phyloP scores from a whole-genome alignment of 1,140 invertebrate genomes.

The Psilanteris sp. region DNA sequence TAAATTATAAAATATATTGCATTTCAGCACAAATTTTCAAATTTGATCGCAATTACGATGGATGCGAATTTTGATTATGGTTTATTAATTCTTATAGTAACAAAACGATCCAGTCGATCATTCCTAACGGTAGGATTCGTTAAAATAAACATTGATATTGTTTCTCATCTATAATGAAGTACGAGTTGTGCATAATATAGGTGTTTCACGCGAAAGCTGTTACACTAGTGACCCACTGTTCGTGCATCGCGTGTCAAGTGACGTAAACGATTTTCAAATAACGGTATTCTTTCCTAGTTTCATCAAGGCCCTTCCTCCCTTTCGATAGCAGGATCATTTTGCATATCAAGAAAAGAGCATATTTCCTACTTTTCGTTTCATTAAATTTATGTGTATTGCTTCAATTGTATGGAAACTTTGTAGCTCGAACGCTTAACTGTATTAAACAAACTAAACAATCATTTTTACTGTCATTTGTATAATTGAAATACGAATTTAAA shows the following conservation, averaged over 20 bases:
- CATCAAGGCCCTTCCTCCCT: slow-evolving; percentile 57
- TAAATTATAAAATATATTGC: too few species aligned
- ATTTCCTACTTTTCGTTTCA: too few species aligned
- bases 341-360: background rate
- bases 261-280: slow-evolving; percentile 69
- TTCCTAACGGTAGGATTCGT: slow-evolving; percentile 27
- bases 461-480: too few species aligned
- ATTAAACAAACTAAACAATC: too few species aligned
- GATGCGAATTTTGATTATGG: background rate
- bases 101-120: slow-evolving; percentile 6
- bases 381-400: too few species aligned
- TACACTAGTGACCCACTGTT: slow-evolving; percentile 69
- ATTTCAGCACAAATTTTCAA: too few species aligned
- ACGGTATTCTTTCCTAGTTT: slow-evolving; percentile 68
- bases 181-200: slow-evolving; percentile 59
- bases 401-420: slow-evolving; percentile 1
- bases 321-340: slow-evolving; percentile 8
- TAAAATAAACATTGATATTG: slow-evolving; percentile 49
- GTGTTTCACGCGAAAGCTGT: slow-evolving; percentile 67
- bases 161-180: slow-evolving; percentile 58
- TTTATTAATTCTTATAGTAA: too few species aligned
- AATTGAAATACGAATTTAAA: too few species aligned
- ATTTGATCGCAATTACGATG: too few species aligned
- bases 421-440: too few species aligned
- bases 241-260: slow-evolving; percentile 60